A percentile compares a stretch with the other conserved stretches of the same genome.
Conservation (phyloP, 2,888 invertebrate genomes). For the Germaria angustata region DNA sequence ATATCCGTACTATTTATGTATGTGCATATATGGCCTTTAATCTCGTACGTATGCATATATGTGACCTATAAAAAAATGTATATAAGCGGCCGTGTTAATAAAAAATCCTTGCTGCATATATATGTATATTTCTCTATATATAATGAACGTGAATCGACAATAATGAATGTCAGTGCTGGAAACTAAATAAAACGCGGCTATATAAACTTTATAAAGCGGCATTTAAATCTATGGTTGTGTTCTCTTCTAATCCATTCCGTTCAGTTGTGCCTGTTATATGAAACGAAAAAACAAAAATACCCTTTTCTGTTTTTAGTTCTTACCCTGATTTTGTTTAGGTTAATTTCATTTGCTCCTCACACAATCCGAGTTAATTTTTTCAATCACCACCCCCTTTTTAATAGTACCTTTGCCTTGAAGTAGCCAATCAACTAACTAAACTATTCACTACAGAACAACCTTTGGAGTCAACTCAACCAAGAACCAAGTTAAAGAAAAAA, state of each 20-base stretch:
- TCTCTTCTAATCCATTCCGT: background rate
- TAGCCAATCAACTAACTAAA: slow-evolving; percentile 12
- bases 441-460: slow-evolving; percentile 9
- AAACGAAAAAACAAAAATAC: background rate
- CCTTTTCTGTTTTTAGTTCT: slow-evolving; percentile 25
- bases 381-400: slow-evolving; percentile 24
- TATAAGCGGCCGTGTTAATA: slow-evolving; percentile 18
- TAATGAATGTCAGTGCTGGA: background rate
- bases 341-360: slow-evolving; percentile 37
- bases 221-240: slow-evolving; percentile 25
- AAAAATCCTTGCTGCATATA: slow-evolving; percentile 5
- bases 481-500: background rate
- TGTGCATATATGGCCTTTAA: background rate
- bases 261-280: background rate
- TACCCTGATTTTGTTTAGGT: slow-evolving; percentile 13
- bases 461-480: background rate
- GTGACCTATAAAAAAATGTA: slow-evolving; percentile 50
- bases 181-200: slow-evolving; percentile 32
- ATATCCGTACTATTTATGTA: background rate
- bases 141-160: background rate
- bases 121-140: background rate
- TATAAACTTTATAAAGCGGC: slow-evolving; percentile 14
- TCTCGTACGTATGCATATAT: background rate
- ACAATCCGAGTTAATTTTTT: slow-evolving; percentile 31
- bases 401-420: slow-evolving; percentile 9